These are phyloP conservation scores for Numenius phaeopus DNA, from an alignment of 2,797 vertebrate species.

Conservation along the genomic window DNA sequence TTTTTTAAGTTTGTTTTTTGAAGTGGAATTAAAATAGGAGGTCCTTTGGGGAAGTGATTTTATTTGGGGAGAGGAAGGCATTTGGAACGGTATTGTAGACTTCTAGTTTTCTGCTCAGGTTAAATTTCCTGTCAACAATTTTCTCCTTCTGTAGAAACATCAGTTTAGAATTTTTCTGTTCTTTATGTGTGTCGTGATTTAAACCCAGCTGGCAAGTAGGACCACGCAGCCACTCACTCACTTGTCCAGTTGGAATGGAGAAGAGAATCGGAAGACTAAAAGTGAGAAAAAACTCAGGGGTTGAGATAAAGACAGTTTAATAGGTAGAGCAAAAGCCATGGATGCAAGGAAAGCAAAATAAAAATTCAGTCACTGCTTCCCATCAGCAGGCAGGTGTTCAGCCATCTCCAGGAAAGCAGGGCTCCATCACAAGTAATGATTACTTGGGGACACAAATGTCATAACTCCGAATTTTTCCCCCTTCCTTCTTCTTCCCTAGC, in stretches of 20 bases:
- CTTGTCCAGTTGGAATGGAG: neutral
- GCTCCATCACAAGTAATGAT: neutral
- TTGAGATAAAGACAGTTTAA: neutral
- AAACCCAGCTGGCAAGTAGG: neutral
- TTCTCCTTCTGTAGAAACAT: neutral
- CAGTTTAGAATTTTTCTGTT: neutral
- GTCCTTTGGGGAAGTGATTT: neutral
- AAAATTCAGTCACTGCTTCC: no score
- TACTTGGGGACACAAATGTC: neutral
- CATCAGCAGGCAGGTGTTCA: no score
- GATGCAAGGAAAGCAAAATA: neutral
- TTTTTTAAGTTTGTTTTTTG: neutral
- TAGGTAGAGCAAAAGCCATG: neutral
- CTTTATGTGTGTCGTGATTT: neutral
- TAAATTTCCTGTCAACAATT: neutral
- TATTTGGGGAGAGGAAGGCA: neutral
- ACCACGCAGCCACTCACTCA: neutral
- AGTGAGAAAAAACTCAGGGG: neutral
- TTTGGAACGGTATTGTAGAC: neutral
- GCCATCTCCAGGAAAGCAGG: no score
- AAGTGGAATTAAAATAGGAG: neutral
- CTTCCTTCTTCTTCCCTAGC: neutral
- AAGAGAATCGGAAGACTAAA: neutral
- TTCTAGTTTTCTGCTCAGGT: neutral
- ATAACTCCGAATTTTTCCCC: neutral